These are phyloP conservation scores for Corythornis vintsioides DNA, from an alignment of 2,113 vertebrate genomes.

Conservation along the genomic window DNA sequence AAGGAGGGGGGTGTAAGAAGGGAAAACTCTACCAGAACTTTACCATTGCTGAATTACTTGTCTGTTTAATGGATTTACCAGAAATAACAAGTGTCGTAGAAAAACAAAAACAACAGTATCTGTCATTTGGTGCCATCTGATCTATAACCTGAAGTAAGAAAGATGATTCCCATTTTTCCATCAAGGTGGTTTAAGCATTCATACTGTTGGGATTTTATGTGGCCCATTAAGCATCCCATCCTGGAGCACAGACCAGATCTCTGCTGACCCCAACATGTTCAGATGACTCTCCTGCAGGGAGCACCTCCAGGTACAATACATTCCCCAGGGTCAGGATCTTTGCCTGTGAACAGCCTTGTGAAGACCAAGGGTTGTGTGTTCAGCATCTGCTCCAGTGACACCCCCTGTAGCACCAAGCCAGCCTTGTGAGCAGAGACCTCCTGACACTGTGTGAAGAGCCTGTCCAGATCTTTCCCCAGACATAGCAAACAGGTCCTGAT, in stretches of 20 bases:
- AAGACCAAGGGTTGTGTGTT: not conserved
- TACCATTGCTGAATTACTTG: not conserved
- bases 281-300: not conserved
- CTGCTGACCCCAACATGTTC: not conserved
- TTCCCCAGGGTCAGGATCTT: not conserved
- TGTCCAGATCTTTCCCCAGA: not conserved
- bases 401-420: not conserved
- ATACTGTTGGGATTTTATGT: not conserved
- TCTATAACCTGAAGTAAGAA: not conserved
- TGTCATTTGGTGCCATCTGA: not conserved
- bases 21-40: not conserved
- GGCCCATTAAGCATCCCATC: not conserved
- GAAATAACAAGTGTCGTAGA: not conserved
- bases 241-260: not conserved
- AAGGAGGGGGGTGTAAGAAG: not conserved
- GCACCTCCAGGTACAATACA: not conserved
- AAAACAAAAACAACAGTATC: not conserved
- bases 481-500: not conserved
- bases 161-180: fast-evolving
- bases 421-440: not conserved
- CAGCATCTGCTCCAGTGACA: fast-evolving
- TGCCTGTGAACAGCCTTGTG: not conserved
- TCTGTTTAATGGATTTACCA: not conserved
- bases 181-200: not conserved
- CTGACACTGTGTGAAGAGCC: not conserved